A percentile compares a stretch with the other conserved stretches of the same genome.
Conservation (phyloP, 2,888 invertebrate species). For the Zhengitettix transpicula region DNA sequence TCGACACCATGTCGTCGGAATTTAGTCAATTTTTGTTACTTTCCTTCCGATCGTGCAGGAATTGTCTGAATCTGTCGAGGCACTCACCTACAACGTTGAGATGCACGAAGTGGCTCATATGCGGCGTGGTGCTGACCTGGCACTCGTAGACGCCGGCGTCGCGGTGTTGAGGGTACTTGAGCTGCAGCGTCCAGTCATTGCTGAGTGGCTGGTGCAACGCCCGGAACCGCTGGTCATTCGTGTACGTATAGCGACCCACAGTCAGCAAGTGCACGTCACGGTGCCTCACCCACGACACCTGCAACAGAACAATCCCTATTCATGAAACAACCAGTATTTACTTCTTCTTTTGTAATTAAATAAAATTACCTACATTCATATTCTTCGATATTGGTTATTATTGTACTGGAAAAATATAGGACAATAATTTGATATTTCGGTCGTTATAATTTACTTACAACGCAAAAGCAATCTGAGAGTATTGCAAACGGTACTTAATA, state of each 20-base stretch:
- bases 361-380: no score
- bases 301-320: no score
- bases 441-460: no score
- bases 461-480: no score
- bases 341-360: no score
- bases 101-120: conserved; percentile 82
- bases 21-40: not conserved
- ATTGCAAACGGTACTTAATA: no score
- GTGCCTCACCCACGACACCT: conserved; percentile 86
- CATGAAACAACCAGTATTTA: no score
- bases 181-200: conserved; percentile 84
- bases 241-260: conserved; percentile 79
- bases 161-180: conserved; percentile 80
- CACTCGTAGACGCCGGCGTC: conserved; percentile 87
- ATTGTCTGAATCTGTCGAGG: not conserved
- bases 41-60: not conserved
- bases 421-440: no score
- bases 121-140: conserved; percentile 85
- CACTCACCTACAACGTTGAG: conserved; percentile 83
- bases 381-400: no score
- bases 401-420: no score
- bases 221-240: conserved; percentile 78
- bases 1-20: no score
- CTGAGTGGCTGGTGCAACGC: conserved; percentile 59
- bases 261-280: conserved; percentile 79